A percentile compares a stretch with the other conserved stretches of the same genome.
phyloP scores from a whole-genome alignment of 2,113 vertebrate genomes.

The Pseudonaja textilis region DNA sequence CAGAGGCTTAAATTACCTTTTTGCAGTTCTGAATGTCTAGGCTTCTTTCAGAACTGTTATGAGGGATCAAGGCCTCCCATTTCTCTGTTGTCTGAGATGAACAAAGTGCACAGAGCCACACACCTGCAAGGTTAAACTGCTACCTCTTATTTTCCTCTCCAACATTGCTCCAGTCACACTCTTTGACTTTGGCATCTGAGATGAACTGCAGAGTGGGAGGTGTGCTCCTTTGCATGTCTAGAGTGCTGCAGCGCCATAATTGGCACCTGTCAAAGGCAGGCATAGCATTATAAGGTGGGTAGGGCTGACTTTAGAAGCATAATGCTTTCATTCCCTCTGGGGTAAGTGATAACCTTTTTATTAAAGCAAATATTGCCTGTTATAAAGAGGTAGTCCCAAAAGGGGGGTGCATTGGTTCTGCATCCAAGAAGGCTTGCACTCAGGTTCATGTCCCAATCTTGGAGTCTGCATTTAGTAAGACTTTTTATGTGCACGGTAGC shows the following conservation, averaged over 20 bases:
- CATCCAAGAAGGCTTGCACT: not conserved
- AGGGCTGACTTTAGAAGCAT: conserved; percentile 62
- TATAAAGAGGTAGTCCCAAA: not conserved
- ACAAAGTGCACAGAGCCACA: not conserved
- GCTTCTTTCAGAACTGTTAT: not conserved
- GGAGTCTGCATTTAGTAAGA: not conserved
- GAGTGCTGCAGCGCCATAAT: conserved; percentile 53
- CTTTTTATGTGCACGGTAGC: not conserved
- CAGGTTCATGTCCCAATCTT: not conserved
- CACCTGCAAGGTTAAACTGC: conserved; percentile 50
- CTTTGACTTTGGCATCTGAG: conserved; percentile 41
- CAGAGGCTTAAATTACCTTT: not conserved
- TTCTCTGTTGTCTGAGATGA: not conserved
- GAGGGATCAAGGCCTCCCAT: not conserved
- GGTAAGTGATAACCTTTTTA: conserved; percentile 6
- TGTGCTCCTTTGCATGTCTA: conserved; percentile 46
- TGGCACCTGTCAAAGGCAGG: conserved; percentile 63
- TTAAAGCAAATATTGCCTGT: not conserved
- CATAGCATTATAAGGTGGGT: conserved; percentile 6
- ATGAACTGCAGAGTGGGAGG: conserved; percentile 47
- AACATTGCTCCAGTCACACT: conserved; percentile 18
- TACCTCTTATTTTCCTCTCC: conserved; percentile 9
- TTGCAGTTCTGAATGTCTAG: not conserved
- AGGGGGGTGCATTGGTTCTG: not conserved
- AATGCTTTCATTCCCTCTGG: conserved; percentile 33